phyloP scores from a whole-genome alignment of 2,888 invertebrate species.

The Pseudanteris insignis region DNA sequence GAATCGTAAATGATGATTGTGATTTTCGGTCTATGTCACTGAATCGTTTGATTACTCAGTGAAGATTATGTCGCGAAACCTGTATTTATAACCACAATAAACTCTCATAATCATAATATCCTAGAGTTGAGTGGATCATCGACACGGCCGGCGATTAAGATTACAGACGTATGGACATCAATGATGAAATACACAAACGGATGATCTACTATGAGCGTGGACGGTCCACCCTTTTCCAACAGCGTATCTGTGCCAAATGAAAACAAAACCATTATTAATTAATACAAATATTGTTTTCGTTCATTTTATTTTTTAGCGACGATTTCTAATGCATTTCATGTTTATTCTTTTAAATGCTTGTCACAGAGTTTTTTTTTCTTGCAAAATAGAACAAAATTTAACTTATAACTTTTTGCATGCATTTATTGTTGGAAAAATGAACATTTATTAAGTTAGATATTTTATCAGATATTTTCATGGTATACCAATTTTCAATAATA shows the following conservation, averaged over 20 bases:
- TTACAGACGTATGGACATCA: conserved; percentile 81
- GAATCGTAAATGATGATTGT: conserved; percentile 14
- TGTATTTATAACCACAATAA: conserved; percentile 10
- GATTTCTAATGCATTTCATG: too few species aligned
- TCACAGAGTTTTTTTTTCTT: not conserved
- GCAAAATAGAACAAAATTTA: too few species aligned
- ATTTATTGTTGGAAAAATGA: too few species aligned
- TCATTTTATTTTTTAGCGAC: too few species aligned
- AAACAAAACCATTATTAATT: not conserved
- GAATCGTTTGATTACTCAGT: conserved; percentile 19
- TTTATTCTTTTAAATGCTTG: too few species aligned
- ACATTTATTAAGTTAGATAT: too few species aligned
- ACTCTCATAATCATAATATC: conserved; percentile 75
- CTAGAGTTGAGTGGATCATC: conserved; percentile 84
- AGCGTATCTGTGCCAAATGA: conserved; percentile 57
- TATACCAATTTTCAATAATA: too few species aligned
- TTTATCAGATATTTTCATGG: too few species aligned
- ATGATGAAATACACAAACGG: conserved; percentile 88
- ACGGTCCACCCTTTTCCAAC: conserved; percentile 67
- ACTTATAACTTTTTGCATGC: too few species aligned
- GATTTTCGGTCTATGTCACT: conserved; percentile 12
- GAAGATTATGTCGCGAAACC: conserved; percentile 3
- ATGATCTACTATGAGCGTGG: conserved; percentile 80
- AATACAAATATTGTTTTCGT: too few species aligned
- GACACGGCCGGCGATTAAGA: conserved; percentile 84